Evolutionary conservation across 2,888 invertebrate species (phyloP).

Genomic region (Rotaria socialis): DNA sequence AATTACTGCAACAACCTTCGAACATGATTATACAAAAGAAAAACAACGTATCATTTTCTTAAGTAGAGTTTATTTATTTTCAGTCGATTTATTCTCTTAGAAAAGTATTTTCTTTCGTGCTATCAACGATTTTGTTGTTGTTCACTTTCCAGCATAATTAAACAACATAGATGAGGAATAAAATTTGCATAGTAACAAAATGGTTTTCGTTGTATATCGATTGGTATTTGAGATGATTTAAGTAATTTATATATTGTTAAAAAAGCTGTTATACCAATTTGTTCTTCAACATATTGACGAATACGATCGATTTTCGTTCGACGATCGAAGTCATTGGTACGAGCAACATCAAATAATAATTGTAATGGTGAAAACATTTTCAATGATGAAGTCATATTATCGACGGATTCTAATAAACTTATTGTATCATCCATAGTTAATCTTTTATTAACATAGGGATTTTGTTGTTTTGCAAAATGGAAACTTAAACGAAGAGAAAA

Average conservation of each 20-base stretch:
- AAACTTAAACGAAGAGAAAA: not conserved
- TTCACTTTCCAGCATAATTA: conserved; percentile 37
- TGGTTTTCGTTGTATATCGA: conserved; percentile 15
- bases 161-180: conserved; percentile 26
- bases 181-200: conserved; percentile 17
- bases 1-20: not conserved
- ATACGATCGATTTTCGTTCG: not conserved
- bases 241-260: conserved; percentile 17
- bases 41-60: no score
- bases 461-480: not conserved
- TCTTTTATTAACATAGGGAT: not conserved
- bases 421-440: not conserved
- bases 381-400: not conserved
- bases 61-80: no score
- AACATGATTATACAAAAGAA: no score
- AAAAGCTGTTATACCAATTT: conserved; percentile 33
- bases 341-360: conserved; percentile 19
- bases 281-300: conserved; percentile 24
- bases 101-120: not conserved
- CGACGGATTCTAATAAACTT: not conserved
- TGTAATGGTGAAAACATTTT: not conserved
- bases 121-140: not conserved
- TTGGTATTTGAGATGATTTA: conserved; percentile 17
- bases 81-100: not conserved
- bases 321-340: not conserved